phyloP scores from a whole-genome alignment of 2,888 invertebrate genomes.

The Agriopis aurantiaria region DNA sequence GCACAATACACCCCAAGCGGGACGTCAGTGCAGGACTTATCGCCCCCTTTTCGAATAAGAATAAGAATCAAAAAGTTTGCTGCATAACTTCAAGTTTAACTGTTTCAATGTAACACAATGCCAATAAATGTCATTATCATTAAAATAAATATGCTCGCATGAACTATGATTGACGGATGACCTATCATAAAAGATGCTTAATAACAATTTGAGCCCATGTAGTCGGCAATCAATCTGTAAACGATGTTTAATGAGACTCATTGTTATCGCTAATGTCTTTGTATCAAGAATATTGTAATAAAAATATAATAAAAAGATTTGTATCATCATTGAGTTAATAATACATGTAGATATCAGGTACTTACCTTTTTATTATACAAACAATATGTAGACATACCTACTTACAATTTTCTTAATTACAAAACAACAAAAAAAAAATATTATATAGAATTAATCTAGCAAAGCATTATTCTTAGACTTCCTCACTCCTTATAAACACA shows the following conservation, averaged over 20 bases:
- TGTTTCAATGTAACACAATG: neutral
- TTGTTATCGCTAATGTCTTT: constrained; percentile 26
- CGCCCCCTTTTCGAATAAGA: too few relatives aligned
- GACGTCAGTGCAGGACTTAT: too few relatives aligned
- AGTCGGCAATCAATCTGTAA: constrained; percentile 25
- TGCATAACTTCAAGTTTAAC: too few relatives aligned
- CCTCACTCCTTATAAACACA: neutral
- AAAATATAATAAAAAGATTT: constrained; percentile 3
- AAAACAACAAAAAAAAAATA: neutral
- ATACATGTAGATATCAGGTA: neutral
- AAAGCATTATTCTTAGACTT: neutral
- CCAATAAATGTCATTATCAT: constrained; percentile 35
- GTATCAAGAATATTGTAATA: constrained; percentile 15
- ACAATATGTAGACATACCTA: neutral
- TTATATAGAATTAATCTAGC: neutral
- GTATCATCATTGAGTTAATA: neutral
- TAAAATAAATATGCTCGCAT: constrained; percentile 31
- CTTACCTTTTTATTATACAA: neutral
- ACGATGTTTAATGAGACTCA: constrained; percentile 27
- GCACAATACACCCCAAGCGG: too few relatives aligned
- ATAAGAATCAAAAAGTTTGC: neutral
- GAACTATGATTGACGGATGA: constrained; percentile 40
- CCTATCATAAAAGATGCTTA: constrained; percentile 33
- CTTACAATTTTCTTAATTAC: neutral
- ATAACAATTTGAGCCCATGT: constrained; percentile 28